phyloP scores from a whole-genome alignment of 2,113 vertebrate species.

The Cygnus buccinator region DNA sequence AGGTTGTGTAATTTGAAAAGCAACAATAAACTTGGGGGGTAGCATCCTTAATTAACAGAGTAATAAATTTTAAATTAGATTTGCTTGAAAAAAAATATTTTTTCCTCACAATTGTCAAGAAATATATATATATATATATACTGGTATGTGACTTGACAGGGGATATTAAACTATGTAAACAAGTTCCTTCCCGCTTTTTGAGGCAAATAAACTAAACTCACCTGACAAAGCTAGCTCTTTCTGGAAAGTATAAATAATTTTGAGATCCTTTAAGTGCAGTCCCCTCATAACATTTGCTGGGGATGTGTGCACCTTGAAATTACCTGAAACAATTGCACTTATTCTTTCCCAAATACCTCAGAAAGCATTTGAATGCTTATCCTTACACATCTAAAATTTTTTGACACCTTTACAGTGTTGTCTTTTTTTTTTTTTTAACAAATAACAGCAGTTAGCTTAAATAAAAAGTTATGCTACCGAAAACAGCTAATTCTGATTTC shows the following conservation, averaged over 20 bases:
- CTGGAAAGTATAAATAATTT: background rate
- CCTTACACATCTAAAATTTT: background rate
- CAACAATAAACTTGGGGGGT: background rate
- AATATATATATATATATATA: background rate
- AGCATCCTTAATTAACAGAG: background rate
- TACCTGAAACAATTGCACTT: background rate
- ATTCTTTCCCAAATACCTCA: background rate
- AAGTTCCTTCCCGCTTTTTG: too few species aligned
- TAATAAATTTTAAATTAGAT: background rate
- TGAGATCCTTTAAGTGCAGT: background rate
- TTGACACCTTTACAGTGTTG: background rate
- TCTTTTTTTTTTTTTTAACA: background rate
- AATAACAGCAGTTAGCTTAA: background rate
- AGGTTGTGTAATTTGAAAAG: background rate
- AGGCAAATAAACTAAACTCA: background rate
- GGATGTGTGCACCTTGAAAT: background rate
- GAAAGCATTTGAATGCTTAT: background rate
- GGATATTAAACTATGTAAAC: background rate
- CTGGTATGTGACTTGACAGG: background rate
- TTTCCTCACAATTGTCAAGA: background rate
- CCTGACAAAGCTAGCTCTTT: background rate
- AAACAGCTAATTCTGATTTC: background rate
- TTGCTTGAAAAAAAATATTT: background rate
- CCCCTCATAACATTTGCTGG: background rate
- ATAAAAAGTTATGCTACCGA: background rate